Percentiles rank a stretch among this genome's conserved stretches.
Conservation (phyloP, 2,888 invertebrate species). For the Neoscelio sp. region DNA sequence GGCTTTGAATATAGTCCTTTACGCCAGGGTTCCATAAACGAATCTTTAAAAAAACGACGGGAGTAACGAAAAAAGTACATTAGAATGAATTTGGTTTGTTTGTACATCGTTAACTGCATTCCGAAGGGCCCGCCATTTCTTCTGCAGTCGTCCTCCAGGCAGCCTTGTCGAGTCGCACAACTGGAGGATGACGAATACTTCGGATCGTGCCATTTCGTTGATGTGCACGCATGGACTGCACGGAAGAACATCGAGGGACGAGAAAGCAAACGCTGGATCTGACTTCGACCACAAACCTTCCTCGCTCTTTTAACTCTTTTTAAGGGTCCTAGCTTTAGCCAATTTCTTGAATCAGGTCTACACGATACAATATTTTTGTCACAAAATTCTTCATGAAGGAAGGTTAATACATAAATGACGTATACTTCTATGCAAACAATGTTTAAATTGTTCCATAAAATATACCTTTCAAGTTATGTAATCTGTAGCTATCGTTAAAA, state of each 20-base stretch:
- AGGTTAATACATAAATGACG: no score
- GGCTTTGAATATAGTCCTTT: slow-evolving; percentile 32
- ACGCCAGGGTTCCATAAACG: neutral
- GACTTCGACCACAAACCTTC: slow-evolving; percentile 15
- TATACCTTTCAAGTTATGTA: no score
- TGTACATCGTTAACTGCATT: slow-evolving; percentile 79
- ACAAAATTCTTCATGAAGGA: neutral
- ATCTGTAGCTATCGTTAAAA: no score
- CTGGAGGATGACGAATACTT: slow-evolving; percentile 50
- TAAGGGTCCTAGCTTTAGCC: neutral
- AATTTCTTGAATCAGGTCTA: neutral
- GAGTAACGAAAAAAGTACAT: slow-evolving; percentile 62
- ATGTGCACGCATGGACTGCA: slow-evolving; percentile 47
- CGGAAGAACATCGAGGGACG: slow-evolving; percentile 31
- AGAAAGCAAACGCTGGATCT: slow-evolving; percentile 21
- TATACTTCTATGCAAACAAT: no score
- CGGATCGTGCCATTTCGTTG: slow-evolving; percentile 48
- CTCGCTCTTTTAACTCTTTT: slow-evolving; percentile 3
- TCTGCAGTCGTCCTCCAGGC: slow-evolving; percentile 58
- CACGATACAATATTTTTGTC: neutral
- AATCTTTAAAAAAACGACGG: neutral
- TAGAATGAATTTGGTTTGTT: slow-evolving; percentile 77
- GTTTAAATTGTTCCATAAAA: no score
- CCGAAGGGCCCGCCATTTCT: slow-evolving; percentile 73
- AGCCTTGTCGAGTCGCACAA: slow-evolving; percentile 47